Conservation (phyloP, 2,888 invertebrate genomes). For the Pseudococcus viburni region DNA sequence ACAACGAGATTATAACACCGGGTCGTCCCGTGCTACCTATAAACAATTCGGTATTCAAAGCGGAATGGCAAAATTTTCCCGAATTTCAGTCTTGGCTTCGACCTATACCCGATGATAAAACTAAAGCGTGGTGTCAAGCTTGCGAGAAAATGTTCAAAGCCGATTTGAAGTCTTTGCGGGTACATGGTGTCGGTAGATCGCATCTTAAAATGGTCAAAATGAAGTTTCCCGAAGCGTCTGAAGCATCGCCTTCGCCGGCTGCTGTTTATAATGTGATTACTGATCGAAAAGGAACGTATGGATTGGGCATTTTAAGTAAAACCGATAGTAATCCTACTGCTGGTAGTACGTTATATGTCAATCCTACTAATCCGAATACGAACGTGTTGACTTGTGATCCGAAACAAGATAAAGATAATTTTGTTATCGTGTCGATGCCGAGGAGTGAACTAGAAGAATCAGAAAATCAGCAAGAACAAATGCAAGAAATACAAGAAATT, state of each 20-base stretch:
- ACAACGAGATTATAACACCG: constrained; percentile 58
- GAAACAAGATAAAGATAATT: constrained; percentile 66
- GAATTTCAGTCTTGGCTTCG: constrained; percentile 68
- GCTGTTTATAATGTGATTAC: constrained; percentile 68
- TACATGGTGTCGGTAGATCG: constrained; percentile 68
- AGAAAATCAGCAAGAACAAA: constrained; percentile 54
- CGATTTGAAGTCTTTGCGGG: constrained; percentile 68
- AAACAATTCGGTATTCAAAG: constrained; percentile 51
- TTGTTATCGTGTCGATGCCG: constrained; percentile 64
- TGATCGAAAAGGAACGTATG: constrained; percentile 68
- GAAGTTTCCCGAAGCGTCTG: constrained; percentile 67
- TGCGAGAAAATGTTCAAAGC: constrained; percentile 68
- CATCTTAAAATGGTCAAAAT: constrained; percentile 67
- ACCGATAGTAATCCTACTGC: constrained; percentile 67
- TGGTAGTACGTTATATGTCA: constrained; percentile 67
- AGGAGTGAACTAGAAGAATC: constrained; percentile 52
- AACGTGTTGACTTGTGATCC: constrained; percentile 66
- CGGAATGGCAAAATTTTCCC: constrained; percentile 68
- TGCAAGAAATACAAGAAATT: constrained; percentile 24
- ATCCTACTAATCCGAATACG: constrained; percentile 67
- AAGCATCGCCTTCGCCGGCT: constrained; percentile 65
- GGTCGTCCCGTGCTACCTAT: constrained; percentile 12
- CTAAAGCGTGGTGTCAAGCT: constrained; percentile 68
- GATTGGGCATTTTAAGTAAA: constrained; percentile 67
- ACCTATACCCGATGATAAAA: constrained; percentile 67